Evolutionary conservation across 2,888 invertebrate genomes (phyloP), one percentile per base, ranked within the genome.

Genomic region (Cheilosia vernalis): DNA sequence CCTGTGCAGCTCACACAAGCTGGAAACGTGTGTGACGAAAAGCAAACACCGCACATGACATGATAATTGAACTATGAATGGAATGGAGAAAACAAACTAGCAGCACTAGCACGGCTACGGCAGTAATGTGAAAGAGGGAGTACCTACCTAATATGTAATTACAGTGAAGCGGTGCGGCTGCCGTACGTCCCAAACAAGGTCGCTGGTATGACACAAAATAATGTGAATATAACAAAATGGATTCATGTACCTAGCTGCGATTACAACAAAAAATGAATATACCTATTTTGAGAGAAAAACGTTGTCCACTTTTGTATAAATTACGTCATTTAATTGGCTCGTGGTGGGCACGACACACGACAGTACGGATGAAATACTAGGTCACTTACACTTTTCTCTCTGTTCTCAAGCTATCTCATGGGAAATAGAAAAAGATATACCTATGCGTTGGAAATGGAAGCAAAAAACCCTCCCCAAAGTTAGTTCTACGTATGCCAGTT

Each of bases 91-190:
- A 51, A 42, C 19, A 66, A 56, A 60, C 40, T 7, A 55, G 53
- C 13, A 55, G 53, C 27, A 64, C 40, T 69, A 58, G 30, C 55
- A 56, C 44, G 30, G 7, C 60, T 47, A 27, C 49, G 47, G 21
- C 40, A 9, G 24, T 37, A 13, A 37, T 37, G 13, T 13, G 13
- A 37, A 37, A 37, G 21, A 42, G 44, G 53, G 15, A 44, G 42
- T 44, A n/a, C n/a, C n/a, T n/a, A n/a, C n/a, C n/a, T n/a, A 73
- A 73, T 73, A 58, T 70, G 64, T 64, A 76, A 76, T 82, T 60
- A 76, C 37, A 76, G 51, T 44, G 33, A 21, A 58, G 47, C 60
- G 47, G 51, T 47, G 19, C 17, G 47, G 17, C 42, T 47, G 47
- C 3, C 19, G 47, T 17, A 33, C 37, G 56, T 47, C 44, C 64